Conservation (phyloP, 2,888 invertebrate genomes). For the Agrilus biguttatus region DNA sequence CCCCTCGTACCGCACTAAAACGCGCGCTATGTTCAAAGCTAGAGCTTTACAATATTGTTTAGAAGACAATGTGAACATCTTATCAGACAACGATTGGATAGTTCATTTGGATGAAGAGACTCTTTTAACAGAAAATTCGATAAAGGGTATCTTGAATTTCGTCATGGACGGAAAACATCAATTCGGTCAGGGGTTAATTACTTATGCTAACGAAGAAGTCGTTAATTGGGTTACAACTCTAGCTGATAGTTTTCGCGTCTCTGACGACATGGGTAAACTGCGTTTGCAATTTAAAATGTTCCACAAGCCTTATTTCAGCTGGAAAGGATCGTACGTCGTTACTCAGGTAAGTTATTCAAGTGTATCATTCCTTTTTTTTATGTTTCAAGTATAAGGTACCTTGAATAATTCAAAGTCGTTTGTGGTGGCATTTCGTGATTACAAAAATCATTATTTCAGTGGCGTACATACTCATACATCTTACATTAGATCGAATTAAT, state of each 20-base stretch:
- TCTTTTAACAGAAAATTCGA: conserved; percentile 79
- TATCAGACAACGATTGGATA: conserved; percentile 86
- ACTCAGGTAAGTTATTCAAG: conserved; percentile 56
- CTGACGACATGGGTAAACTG: conserved; percentile 96
- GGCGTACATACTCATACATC: too few species aligned
- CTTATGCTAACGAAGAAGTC: conserved; percentile 91
- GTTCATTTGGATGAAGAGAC: conserved; percentile 98
- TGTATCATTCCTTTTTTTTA: not conserved
- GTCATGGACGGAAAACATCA: conserved; percentile 87
- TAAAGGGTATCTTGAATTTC: conserved; percentile 85
- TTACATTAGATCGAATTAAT: too few species aligned
- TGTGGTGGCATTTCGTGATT: too few species aligned
- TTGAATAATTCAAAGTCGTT: not conserved
- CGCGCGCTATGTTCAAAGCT: conserved; percentile 87
- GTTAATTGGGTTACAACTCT: conserved; percentile 95
- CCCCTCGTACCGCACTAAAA: conserved; percentile 69
- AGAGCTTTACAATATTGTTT: conserved; percentile 90
- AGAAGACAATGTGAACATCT: conserved; percentile 73
- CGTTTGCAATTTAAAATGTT: conserved; percentile 84
- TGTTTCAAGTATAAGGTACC: not conserved
- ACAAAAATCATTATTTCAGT: too few species aligned
- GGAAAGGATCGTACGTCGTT: conserved; percentile 97
- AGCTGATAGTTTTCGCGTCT: conserved; percentile 89
- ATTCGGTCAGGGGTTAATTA: conserved; percentile 90
- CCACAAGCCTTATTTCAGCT: conserved; percentile 89